phyloP scores from a whole-genome alignment of 2,888 invertebrate species.

The Oligia latruncula region DNA sequence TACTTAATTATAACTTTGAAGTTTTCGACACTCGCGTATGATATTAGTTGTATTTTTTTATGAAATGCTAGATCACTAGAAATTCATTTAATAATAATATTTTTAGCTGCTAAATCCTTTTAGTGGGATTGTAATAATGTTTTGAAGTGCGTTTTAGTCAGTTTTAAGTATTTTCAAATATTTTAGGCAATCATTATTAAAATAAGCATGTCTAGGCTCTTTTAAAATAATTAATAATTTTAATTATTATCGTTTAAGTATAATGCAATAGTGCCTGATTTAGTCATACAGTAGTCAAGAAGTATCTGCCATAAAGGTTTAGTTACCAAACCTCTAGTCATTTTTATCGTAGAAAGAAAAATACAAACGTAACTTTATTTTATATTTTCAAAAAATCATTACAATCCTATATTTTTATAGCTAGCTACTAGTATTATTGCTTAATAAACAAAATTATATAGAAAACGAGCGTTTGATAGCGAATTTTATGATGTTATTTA shows the following conservation, averaged over 20 bases:
- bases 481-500: conserved; percentile 79
- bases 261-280: conserved; percentile 34
- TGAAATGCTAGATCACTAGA: conserved; percentile 74
- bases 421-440: conserved; percentile 74
- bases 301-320: conserved; percentile 25
- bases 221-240: conserved; percentile 11
- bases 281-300: conserved; percentile 18
- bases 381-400: conserved; percentile 60
- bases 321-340: conserved; percentile 44
- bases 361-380: background rate
- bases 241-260: background rate
- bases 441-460: conserved; percentile 75
- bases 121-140: conserved; percentile 60
- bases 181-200: conserved; percentile 13
- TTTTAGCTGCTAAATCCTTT: conserved; percentile 59
- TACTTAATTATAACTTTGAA: conserved; percentile 76
- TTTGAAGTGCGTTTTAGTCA: conserved; percentile 52
- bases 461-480: conserved; percentile 80
- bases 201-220: background rate
- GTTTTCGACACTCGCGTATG: conserved; percentile 71
- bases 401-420: conserved; percentile 69
- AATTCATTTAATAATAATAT: conserved; percentile 65
- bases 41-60: conserved; percentile 70
- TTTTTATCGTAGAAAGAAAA: conserved; percentile 9
- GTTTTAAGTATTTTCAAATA: background rate